These are phyloP conservation scores for Euura saliciscinereae DNA, from an alignment of 1,140 invertebrate species.

Conservation along the genomic window DNA sequence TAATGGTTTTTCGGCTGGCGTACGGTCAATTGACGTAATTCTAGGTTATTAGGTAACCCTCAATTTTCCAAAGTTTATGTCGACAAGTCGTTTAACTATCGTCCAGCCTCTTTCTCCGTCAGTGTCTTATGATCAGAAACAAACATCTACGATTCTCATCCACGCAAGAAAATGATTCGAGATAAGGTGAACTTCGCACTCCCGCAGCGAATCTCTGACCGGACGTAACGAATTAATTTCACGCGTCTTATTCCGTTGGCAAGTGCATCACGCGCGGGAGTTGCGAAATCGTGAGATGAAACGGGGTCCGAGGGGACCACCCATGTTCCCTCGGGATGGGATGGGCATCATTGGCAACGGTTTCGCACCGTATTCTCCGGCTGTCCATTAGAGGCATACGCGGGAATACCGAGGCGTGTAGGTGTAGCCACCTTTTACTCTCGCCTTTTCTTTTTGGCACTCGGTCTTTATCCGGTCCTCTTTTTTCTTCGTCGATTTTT, in stretches of 20 bases:
- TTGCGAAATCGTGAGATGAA: conserved; percentile 3
- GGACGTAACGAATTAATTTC: conserved; percentile 6
- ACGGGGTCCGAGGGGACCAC: conserved; percentile 12
- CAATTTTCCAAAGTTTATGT: not conserved
- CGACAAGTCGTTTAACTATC: not conserved
- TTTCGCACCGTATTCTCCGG: not conserved
- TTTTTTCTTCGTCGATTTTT: not conserved
- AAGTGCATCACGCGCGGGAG: not conserved
- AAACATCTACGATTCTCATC: no score
- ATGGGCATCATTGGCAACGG: conserved; percentile 17
- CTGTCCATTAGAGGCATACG: not conserved
- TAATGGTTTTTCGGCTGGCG: conserved; percentile 18
- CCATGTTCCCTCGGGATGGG: conserved; percentile 13
- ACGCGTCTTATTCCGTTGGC: conserved; percentile 10
- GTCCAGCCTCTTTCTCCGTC: not conserved
- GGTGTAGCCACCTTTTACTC: not conserved
- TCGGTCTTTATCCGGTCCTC: not conserved
- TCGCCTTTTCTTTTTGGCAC: not conserved
- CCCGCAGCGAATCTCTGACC: not conserved
- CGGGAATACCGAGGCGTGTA: not conserved
- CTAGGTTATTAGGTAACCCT: conserved; percentile 14
- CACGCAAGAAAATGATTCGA: no score
- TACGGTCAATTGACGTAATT: conserved; percentile 23
- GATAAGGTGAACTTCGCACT: no score
- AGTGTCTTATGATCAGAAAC: no score